Evolutionary conservation across 2,888 invertebrate species (phyloP), one percentile per base, ranked within the genome.

Genomic region (Euphydryas editha): DNA sequence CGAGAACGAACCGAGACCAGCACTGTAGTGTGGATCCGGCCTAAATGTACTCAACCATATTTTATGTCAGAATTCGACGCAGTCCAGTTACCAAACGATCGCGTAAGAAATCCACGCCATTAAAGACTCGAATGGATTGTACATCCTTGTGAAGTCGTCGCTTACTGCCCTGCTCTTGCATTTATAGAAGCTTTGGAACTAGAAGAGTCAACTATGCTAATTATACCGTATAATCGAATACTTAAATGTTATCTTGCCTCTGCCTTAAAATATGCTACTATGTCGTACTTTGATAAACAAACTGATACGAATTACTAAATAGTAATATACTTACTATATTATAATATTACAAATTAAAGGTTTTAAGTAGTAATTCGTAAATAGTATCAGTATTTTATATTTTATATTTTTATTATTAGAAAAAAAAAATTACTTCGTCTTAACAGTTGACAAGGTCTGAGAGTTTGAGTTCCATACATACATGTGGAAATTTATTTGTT

Each of bases 111-210:
- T 84, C 80, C 79, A 75, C 78, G 75, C 76, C 76, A 81, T 82
- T 84, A 85, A 80, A 84, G 85, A 83, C 85, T 84, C 86, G 86
- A 90, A 80, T 86, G 85, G 86, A 87, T 85, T 69, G 85, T 87
- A 81, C 80, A 88, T 90, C 89, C 86, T 87, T 88, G 84, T 81
- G 69, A 75, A 76, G 75, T 76, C 77, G 77, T 78, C 74, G 74
- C 55, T 18, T 60, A 30, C 36, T 37, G 44, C 49, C 24, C 64
- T 49, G 36, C 46, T 70, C 61, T 60, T 54, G 49, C 30, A 51
- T 64, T 37, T 37, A 51, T 44, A 51, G 36, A 55, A 68, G 60
- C 57, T 36, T 46, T 44, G 15, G 15, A 51, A 59, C 18, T 51
- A 24, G 15, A 20, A 39, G 57, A 58, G 30, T 58, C 51, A 10